Evolutionary conservation across 2,888 invertebrate genomes (phyloP), one percentile per base, ranked within the genome.

Genomic region (Chrysomela aeneicollis): DNA sequence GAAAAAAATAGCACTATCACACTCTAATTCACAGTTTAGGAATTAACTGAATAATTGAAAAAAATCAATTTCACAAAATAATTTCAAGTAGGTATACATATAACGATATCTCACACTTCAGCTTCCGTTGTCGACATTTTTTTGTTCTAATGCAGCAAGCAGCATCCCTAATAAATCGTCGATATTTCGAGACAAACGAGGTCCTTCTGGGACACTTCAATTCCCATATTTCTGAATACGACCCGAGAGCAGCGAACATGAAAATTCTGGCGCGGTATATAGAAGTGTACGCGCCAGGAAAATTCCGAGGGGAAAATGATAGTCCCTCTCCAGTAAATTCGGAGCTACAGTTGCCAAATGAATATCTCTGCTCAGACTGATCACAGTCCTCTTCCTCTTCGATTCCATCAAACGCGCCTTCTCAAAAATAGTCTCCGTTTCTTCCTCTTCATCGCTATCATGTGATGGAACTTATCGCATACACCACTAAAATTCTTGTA

Each of bases 171-270:
- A 42, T 42, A 15, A 42, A 42, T 42, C 42, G 1, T 42, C 4
- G 3, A 15, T 3, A 42, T 42, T 12, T 42, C 42, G 42, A 35
- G 42, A 15, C 42, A 2, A n/a, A 42, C 42, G 15, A 42, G 42
- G 15, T 42, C 42, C 42, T 42, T n/a, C 12, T n/a, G 42, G 42
- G 42, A 42, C 42, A 42, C 42, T 42, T 42, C 42, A 42, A 42
- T 15, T 15, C 42, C 42, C 42, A 42, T 42, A 42, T 42, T 42
- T 42, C 42, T 15, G 42, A 12, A 42, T 42, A 15, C 42, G 42
- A 42, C 3, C 6, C 42, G n/a, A 42, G 42, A 42, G 42, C 42
- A 42, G 42, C 42, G 15, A 42, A 42, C 42, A 4, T 6, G 42
- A 15, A 42, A 42, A 15, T 15, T 15, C n/a, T 3, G 42, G 15